These are phyloP conservation scores for Cyprinus carpio DNA, from an alignment of 2,113 vertebrate species.

Conservation along the genomic window DNA sequence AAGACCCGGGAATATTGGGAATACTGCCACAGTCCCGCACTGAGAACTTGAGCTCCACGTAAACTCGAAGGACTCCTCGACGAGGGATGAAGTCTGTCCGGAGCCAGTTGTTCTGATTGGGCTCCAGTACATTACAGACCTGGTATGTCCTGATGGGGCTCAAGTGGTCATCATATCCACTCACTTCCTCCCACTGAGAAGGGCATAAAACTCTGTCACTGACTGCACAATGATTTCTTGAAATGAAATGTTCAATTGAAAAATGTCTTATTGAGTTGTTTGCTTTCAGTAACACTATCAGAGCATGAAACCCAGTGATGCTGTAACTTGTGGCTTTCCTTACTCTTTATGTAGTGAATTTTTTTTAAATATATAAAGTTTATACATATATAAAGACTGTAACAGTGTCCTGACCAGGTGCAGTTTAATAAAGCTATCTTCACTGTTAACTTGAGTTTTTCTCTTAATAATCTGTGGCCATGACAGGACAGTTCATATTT, in stretches of 20 bases:
- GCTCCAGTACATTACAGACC: constrained; percentile 91
- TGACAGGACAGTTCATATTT: background rate
- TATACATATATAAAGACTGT: background rate
- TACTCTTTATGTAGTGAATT: background rate
- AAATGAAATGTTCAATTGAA: background rate
- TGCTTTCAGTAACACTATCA: background rate
- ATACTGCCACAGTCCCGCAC: constrained; percentile 98
- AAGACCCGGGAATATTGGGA: constrained; percentile 96
- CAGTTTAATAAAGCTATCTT: background rate
- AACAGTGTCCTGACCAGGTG: background rate
- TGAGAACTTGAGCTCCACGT: constrained; percentile 97
- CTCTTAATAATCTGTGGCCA: background rate
- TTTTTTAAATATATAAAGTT: background rate
- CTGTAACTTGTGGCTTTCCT: background rate
- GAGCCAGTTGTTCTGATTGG: constrained; percentile 99
- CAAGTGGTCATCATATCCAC: constrained; percentile 95
- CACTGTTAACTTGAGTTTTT: background rate
- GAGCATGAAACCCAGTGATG: background rate
- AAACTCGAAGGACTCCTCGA: constrained; percentile 88
- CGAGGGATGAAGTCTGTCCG: constrained; percentile 92
- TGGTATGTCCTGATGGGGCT: constrained; percentile 99
- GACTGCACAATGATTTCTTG: background rate
- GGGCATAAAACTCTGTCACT: constrained; percentile 8
- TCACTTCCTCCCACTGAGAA: constrained; percentile 97
- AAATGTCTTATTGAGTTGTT: background rate